These are phyloP conservation scores for Ptychodera flava DNA, from an alignment of 35 echinoderm and acorn worm species.

Conservation along the genomic window DNA sequence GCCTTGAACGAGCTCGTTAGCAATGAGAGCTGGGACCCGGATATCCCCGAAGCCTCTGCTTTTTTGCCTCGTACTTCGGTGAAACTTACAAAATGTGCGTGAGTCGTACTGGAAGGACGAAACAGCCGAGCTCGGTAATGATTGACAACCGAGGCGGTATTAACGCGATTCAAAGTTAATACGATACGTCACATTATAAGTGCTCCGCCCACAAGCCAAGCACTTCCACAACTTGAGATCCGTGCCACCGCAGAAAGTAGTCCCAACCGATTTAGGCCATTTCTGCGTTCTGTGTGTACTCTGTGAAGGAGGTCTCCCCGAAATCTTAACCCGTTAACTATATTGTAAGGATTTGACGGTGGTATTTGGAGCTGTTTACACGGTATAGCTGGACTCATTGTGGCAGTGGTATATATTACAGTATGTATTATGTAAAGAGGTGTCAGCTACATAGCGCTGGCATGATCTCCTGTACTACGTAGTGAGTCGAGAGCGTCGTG, in stretches of 20 bases:
- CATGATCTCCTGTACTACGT: neutral
- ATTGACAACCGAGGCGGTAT: neutral
- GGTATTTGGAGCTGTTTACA: neutral
- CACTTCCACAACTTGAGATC: neutral
- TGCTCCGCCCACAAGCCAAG: neutral
- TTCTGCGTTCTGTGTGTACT: neutral
- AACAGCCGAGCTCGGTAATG: neutral
- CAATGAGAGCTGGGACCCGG: too few species aligned
- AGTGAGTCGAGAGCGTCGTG: neutral
- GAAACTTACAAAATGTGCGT: neutral
- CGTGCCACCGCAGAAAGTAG: neutral
- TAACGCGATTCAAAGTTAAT: neutral
- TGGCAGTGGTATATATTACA: neutral
- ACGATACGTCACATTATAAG: neutral
- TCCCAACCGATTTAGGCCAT: neutral
- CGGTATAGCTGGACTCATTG: neutral
- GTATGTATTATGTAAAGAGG: neutral
- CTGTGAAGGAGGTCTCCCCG: neutral
- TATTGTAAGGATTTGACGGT: neutral
- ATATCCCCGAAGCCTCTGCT: too few species aligned
- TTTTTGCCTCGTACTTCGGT: too few species aligned
- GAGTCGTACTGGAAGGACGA: neutral
- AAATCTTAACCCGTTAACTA: neutral
- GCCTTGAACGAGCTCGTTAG: too few species aligned
- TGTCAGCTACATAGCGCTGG: neutral